phyloP scores from a whole-genome alignment of 2,113 vertebrate genomes.

The Myotis lucifugus region DNA sequence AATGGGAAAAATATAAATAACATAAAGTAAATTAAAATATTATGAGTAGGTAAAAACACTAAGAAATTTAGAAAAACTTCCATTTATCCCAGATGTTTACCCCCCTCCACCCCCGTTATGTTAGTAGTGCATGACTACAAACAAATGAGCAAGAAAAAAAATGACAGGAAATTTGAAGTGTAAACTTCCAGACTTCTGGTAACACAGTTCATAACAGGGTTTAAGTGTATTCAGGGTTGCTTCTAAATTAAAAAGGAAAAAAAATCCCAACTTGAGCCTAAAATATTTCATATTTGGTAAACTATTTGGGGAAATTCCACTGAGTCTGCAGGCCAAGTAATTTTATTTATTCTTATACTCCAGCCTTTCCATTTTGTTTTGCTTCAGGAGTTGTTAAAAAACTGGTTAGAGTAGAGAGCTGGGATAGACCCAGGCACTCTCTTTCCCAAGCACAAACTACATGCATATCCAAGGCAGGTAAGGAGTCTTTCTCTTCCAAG shows the following conservation, averaged over 20 bases:
- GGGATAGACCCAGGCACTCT: background rate
- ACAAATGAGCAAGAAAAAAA: background rate
- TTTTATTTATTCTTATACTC: conserved; percentile 57
- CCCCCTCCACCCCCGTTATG: background rate
- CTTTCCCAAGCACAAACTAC: conserved; percentile 47
- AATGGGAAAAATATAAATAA: conserved; percentile 16
- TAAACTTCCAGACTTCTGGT: conserved; percentile 43
- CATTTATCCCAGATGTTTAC: background rate
- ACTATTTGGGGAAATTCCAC: conserved; percentile 71
- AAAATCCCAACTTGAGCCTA: conserved; percentile 17
- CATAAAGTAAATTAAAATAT: conserved; percentile 41
- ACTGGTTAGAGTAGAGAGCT: background rate
- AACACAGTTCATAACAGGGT: conserved; percentile 30
- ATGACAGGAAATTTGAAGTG: conserved; percentile 33
- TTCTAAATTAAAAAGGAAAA: conserved; percentile 50
- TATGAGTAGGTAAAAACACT: background rate
- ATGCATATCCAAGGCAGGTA: background rate
- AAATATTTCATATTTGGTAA: conserved; percentile 61
- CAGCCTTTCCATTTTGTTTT: conserved; percentile 55
- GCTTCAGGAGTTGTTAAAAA: conserved; percentile 53
- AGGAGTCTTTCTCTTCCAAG: conserved; percentile 33
- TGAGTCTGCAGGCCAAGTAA: conserved; percentile 56
- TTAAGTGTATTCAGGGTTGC: conserved; percentile 21
- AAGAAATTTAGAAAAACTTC: conserved; percentile 40
- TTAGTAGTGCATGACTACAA: background rate